Evolutionary conservation across 2,113 vertebrate species (phyloP).

Genomic region (Copsychus sechellarum): DNA sequence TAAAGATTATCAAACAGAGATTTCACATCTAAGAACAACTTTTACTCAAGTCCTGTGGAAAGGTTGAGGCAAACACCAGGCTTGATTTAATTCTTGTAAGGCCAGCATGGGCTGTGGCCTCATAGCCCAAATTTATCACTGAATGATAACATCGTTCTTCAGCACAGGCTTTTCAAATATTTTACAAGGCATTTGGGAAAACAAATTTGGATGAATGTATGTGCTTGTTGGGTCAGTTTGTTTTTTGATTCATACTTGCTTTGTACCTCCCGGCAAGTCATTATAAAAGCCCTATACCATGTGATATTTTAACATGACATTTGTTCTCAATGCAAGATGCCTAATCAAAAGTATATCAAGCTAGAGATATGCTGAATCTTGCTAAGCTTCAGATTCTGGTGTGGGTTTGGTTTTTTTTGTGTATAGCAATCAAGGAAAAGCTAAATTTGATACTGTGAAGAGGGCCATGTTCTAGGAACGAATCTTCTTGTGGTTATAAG

Average conservation of each 20-base stretch:
- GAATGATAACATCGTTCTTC: not conserved
- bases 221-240: not conserved
- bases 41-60: not conserved
- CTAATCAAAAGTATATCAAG: not conserved
- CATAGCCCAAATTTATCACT: not conserved
- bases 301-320: not conserved
- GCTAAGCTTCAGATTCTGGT: not conserved
- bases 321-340: not conserved
- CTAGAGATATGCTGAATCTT: not conserved
- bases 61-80: not conserved
- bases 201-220: not conserved
- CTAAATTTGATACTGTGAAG: not conserved
- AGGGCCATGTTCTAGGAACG: not conserved
- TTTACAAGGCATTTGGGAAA: not conserved
- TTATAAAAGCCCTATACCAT: not conserved
- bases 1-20: not conserved
- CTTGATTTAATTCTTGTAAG: not conserved
- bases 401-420: not conserved
- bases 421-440: not conserved
- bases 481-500: not conserved
- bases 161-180: not conserved
- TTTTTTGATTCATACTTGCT: not conserved
- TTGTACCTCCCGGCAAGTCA: not conserved
- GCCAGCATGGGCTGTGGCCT: not conserved
- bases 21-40: not conserved